Conservation (phyloP, 2,797 vertebrate species). For the Coendou prehensilis region DNA sequence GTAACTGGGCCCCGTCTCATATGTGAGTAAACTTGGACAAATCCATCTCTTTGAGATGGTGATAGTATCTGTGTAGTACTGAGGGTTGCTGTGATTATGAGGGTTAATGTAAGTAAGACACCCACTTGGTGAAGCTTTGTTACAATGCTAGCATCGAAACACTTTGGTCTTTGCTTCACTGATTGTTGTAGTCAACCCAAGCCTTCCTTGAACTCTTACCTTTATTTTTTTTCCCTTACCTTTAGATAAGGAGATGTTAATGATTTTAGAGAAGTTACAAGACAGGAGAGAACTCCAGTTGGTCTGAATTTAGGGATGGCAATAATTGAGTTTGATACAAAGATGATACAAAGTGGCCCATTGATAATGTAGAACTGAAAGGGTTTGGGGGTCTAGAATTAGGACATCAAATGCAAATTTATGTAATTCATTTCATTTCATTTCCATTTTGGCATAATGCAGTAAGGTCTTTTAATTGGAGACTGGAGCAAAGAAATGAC, state of each 20-base stretch:
- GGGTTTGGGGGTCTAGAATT: background rate
- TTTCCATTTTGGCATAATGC: constrained; percentile 54
- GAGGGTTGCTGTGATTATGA: background rate
- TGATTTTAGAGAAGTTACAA: background rate
- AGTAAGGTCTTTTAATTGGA: background rate
- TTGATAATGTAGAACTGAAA: background rate
- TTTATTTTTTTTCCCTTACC: background rate
- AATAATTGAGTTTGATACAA: background rate
- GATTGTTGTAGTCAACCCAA: background rate
- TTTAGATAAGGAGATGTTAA: background rate
- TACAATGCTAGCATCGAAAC: background rate
- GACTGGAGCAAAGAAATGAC: background rate
- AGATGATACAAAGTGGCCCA: background rate
- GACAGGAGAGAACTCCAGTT: background rate
- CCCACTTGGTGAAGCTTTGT: background rate
- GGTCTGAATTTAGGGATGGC: background rate
- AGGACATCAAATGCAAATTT: constrained; percentile 27
- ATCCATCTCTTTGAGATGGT: background rate
- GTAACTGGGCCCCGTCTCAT: background rate
- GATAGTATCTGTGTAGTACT: background rate
- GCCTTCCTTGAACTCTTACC: background rate
- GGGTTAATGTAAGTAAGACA: background rate
- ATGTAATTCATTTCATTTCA: constrained; percentile 10
- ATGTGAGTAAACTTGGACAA: background rate
- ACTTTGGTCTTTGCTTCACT: background rate